phyloP scores from a whole-genome alignment of 2,797 vertebrate species.

The Peromyscus attwateri region DNA sequence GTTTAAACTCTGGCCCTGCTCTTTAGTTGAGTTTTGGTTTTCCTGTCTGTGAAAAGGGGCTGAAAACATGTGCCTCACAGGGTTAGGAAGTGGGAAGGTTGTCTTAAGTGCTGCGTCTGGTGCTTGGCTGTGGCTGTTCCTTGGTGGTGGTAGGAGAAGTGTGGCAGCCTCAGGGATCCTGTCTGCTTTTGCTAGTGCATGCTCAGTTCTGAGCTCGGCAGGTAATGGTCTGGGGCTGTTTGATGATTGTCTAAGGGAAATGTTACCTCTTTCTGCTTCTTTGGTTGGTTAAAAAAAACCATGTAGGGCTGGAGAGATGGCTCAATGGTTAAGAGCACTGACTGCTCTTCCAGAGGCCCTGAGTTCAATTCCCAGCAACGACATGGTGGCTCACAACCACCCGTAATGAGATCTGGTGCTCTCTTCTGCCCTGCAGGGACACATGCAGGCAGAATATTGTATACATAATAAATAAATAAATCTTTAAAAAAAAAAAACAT shows the following conservation, averaged over 20 bases:
- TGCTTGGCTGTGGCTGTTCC: background rate
- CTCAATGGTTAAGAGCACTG: too few species aligned
- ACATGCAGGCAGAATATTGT: too few species aligned
- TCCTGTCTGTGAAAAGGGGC: conserved; percentile 60
- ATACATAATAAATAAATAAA: too few species aligned
- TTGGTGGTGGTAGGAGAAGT: background rate
- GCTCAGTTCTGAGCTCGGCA: background rate
- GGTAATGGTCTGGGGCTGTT: background rate
- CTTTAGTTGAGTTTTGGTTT: conserved; percentile 52
- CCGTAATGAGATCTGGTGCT: too few species aligned
- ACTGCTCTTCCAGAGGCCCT: too few species aligned
- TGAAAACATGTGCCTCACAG: background rate
- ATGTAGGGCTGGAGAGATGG: too few species aligned
- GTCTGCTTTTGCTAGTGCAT: background rate
- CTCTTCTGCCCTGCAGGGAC: too few species aligned
- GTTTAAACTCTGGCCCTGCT: conserved; percentile 34
- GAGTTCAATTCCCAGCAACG: too few species aligned
- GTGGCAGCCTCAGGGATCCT: background rate
- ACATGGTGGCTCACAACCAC: too few species aligned
- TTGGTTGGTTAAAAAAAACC: background rate
- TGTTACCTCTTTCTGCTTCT: background rate
- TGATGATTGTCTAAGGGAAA: conserved; percentile 12
- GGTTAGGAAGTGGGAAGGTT: background rate
- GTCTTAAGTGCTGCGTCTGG: background rate
- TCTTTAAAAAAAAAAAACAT: background rate